Conservation (phyloP, 2,888 invertebrate genomes). For the Orthosia gothica region DNA sequence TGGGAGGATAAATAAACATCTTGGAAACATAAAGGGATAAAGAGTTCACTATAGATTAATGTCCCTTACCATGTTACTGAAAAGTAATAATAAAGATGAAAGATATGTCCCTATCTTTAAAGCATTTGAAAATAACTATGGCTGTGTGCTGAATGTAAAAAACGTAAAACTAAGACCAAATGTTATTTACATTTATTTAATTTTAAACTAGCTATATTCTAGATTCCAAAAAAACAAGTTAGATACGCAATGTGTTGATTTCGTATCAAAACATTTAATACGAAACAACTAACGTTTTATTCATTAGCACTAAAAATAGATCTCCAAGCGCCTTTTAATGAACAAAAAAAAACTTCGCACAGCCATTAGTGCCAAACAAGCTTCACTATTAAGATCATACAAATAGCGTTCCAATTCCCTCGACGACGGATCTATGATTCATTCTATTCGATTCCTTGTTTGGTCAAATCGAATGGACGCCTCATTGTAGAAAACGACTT, state of each 20-base stretch:
- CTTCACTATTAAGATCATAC: constrained; percentile 52
- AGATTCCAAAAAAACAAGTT: not conserved
- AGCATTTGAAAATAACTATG: no score
- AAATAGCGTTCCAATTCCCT: constrained; percentile 66
- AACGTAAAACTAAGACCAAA: not conserved
- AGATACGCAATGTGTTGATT: constrained; percentile 1
- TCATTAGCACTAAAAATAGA: constrained; percentile 68
- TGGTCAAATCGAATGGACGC: constrained; percentile 79
- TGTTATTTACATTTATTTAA: not conserved
- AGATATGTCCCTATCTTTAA: not conserved
- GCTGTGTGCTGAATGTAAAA: not conserved
- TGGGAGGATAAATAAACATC: not conserved
- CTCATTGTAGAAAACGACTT: constrained; percentile 69
- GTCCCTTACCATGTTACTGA: not conserved
- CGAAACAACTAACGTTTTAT: constrained; percentile 44
- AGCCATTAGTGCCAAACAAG: constrained; percentile 41
- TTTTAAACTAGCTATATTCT: not conserved
- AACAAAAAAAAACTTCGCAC: constrained; percentile 40
- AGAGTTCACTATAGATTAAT: not conserved
- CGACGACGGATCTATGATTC: constrained; percentile 72
- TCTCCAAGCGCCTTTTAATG: constrained; percentile 54
- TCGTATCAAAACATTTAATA: constrained; percentile 41
- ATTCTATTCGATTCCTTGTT: constrained; percentile 75
- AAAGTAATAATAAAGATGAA: not conserved
- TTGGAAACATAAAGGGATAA: not conserved